Percentiles rank a stretch among this genome's conserved stretches.
These are phyloP conservation scores for Oasisia sp. DNA, from an alignment of 2,888 invertebrate genomes.

Conservation along the genomic window DNA sequence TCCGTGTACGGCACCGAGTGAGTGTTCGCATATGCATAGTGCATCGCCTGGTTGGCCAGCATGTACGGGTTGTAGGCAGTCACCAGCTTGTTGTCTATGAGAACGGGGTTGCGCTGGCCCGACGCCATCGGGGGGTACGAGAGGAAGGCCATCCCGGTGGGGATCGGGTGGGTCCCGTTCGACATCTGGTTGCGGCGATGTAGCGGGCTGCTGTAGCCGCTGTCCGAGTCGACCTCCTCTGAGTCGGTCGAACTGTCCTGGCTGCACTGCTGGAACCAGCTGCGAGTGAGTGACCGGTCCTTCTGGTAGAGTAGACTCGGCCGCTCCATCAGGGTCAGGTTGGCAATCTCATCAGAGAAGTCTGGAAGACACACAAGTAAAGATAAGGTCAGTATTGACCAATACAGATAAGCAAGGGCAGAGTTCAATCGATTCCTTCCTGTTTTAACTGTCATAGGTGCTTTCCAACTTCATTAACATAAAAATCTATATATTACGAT, in stretches of 20 bases:
- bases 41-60: not conserved
- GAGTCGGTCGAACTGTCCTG: constrained; percentile 37
- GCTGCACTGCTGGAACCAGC: constrained; percentile 30
- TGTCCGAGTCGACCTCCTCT: constrained; percentile 54
- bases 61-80: not conserved
- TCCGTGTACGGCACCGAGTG: constrained; percentile 10
- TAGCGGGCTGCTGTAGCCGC: constrained; percentile 59
- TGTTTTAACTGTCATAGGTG: not conserved
- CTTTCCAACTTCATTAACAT: too few species aligned
- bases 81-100: not conserved
- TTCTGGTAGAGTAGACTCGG: constrained; percentile 52
- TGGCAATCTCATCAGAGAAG: constrained; percentile 55
- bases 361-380: constrained; percentile 44
- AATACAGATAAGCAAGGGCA: not conserved
- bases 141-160: constrained; percentile 7
- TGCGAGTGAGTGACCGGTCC: constrained; percentile 8
- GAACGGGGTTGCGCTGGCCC: not conserved
- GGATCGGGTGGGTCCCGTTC: constrained; percentile 45
- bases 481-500: too few species aligned
- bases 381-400: not conserved
- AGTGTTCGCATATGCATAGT: not conserved
- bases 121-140: not conserved
- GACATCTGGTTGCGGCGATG: constrained; percentile 55
- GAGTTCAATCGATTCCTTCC: too few species aligned
- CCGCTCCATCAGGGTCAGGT: constrained; percentile 53